Evolutionary conservation across 2,797 vertebrate species (phyloP).

Genomic region (Muraenolepis orangiensis): DNA sequence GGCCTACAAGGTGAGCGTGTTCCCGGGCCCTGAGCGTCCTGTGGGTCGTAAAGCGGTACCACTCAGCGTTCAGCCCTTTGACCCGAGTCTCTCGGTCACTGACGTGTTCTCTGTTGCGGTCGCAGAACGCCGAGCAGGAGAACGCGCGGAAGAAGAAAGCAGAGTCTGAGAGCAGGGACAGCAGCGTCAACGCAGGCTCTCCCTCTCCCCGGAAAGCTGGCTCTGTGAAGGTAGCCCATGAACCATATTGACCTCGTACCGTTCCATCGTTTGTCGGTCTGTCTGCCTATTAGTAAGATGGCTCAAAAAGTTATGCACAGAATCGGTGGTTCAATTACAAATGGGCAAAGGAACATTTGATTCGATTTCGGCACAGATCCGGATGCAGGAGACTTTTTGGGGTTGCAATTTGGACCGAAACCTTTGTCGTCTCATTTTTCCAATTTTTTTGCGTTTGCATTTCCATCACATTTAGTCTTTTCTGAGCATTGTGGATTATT

Average conservation of each 20-base stretch:
- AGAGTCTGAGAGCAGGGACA: conserved; percentile 69
- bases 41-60: neutral
- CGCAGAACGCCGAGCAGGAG: conserved; percentile 86
- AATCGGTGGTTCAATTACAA: no score
- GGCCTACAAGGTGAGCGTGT: conserved; percentile 85
- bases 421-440: neutral
- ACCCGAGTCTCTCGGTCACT: neutral
- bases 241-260: neutral
- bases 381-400: no score
- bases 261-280: no score
- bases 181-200: conserved; percentile 35
- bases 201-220: conserved; percentile 41
- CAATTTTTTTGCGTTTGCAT: neutral
- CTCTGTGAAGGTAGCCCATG: neutral
- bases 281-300: no score
- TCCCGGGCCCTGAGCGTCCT: neutral
- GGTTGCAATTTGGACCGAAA: neutral
- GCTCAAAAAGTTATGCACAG: no score
- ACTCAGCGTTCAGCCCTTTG: neutral
- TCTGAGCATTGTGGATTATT: neutral
- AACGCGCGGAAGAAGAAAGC: conserved; percentile 84
- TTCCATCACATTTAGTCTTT: neutral
- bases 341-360: no score
- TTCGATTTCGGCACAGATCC: no score
- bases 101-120: neutral